Percentiles rank a stretch among this genome's conserved stretches.
Evolutionary conservation across 2,888 invertebrate genomes (phyloP).

Genomic region (Gryllus longicercus): DNA sequence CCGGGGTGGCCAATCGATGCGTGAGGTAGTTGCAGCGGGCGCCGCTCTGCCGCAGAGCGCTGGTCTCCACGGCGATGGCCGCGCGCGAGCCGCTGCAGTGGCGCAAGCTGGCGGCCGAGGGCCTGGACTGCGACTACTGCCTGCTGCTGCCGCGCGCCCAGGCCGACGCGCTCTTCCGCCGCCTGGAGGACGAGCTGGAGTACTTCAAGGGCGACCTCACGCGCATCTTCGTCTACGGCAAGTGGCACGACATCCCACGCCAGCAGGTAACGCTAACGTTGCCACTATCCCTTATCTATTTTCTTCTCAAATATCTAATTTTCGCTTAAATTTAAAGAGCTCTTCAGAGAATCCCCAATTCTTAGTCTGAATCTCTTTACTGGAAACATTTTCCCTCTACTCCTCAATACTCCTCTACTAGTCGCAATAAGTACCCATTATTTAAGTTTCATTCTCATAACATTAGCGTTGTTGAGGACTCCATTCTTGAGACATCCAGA

Average conservation of each 20-base stretch:
- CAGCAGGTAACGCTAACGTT: conserved; percentile 52
- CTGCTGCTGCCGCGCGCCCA: conserved; percentile 49
- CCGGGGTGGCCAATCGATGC: background rate
- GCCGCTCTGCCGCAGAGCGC: conserved; percentile 62
- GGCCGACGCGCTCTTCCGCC: conserved; percentile 51
- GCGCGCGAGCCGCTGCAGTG: conserved; percentile 38
- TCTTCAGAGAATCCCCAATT: no score
- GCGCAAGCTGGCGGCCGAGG: conserved; percentile 51
- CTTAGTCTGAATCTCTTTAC: no score
- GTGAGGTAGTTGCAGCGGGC: background rate
- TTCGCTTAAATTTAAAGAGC: background rate
- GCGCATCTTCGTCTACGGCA: conserved; percentile 63
- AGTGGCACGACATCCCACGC: conserved; percentile 62
- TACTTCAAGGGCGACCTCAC: conserved; percentile 64
- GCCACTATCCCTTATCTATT: background rate
- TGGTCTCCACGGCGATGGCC: conserved; percentile 56
- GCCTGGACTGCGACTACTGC: conserved; percentile 58
- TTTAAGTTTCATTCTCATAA: no score
- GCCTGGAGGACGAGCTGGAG: conserved; percentile 55
- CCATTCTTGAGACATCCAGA: no score
- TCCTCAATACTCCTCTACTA: no score
- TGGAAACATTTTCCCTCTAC: no score
- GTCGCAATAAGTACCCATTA: no score
- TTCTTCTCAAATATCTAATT: no score
- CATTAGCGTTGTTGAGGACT: no score